These are phyloP conservation scores for Gisinianus flammeolus DNA, from an alignment of 2,888 invertebrate species.

Conservation along the genomic window DNA sequence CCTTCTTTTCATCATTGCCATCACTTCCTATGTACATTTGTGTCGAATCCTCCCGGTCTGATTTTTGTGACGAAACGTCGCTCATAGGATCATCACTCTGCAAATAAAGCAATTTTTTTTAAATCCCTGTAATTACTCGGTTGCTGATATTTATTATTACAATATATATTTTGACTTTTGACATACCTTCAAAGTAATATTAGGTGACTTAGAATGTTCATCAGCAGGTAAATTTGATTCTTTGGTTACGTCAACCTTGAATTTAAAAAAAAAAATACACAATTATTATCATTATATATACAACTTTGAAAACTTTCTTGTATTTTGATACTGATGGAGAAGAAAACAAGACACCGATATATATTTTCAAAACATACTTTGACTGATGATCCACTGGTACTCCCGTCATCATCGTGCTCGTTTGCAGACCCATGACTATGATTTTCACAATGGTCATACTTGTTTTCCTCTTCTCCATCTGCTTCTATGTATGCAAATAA, in stretches of 20 bases:
- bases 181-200: constrained; percentile 56
- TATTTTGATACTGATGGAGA: not conserved
- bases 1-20: constrained; percentile 71
- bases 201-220: constrained; percentile 56
- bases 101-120: constrained; percentile 49
- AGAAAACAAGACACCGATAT: not conserved
- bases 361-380: constrained; percentile 43
- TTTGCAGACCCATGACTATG: constrained; percentile 42
- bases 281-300: not conserved
- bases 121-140: not conserved
- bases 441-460: constrained; percentile 30
- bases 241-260: constrained; percentile 27
- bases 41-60: constrained; percentile 53
- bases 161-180: not conserved
- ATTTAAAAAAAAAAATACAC: not conserved
- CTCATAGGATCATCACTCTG: constrained; percentile 87
- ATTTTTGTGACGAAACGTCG: constrained; percentile 64
- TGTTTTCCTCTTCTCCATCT: constrained; percentile 21
- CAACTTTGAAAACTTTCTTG: not conserved
- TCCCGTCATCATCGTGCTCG: constrained; percentile 55
- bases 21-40: constrained; percentile 53
- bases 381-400: constrained; percentile 54
- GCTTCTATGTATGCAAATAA: not conserved
- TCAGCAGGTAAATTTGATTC: constrained; percentile 40
- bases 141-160: not conserved